phyloP scores from a whole-genome alignment of 2,797 vertebrate genomes.

The Linurgus olivaceus region DNA sequence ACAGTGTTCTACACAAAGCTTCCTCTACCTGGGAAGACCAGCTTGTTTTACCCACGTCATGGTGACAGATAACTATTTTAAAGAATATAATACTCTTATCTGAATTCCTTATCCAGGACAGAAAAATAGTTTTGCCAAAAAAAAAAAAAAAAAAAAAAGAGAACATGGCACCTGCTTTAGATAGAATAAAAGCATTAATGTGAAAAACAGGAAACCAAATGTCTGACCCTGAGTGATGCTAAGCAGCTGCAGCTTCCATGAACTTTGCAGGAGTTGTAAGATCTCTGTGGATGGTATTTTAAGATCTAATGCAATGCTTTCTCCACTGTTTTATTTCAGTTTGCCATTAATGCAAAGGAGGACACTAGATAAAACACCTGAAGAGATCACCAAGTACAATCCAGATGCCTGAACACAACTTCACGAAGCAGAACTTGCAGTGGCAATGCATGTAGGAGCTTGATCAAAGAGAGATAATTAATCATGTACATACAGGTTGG shows the following conservation, averaged over 20 bases:
- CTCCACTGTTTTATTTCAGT: background rate
- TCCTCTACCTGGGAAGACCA: background rate
- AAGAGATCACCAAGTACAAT: background rate
- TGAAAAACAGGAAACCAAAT: background rate
- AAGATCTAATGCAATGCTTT: background rate
- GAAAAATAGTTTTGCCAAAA: background rate
- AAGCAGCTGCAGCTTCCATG: background rate
- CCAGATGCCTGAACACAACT: slow-evolving; percentile 26
- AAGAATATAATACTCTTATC: background rate
- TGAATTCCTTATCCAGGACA: background rate
- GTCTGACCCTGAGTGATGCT: background rate
- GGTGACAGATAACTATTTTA: background rate
- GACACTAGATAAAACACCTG: background rate
- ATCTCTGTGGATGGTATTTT: background rate
- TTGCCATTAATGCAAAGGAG: background rate
- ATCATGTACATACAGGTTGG: slow-evolving; percentile 49
- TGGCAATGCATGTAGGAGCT: slow-evolving; percentile 48
- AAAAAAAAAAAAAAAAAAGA: background rate
- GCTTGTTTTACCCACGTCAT: background rate
- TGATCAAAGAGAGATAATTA: slow-evolving; percentile 59
- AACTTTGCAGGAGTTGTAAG: background rate
- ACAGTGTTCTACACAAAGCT: background rate
- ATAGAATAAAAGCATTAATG: background rate
- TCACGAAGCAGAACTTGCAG: slow-evolving; percentile 47
- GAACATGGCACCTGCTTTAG: background rate